A percentile compares a stretch with the other conserved stretches of the same genome.
These are phyloP conservation scores for Drosophila cognata DNA, from an alignment of 2,888 invertebrate species.

Conservation along the genomic window DNA sequence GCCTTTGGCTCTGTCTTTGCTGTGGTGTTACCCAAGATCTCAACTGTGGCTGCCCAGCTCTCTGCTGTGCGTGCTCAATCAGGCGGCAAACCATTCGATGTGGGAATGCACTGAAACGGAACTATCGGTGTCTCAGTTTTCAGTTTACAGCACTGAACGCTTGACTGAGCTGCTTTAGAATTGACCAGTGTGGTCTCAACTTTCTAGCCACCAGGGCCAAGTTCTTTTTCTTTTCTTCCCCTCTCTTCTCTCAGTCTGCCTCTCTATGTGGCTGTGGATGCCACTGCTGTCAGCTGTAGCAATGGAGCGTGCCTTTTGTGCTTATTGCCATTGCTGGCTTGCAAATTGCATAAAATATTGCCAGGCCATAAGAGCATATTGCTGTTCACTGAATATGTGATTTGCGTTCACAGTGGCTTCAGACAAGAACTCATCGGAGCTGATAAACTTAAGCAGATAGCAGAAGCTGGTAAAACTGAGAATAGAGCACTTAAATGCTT, in stretches of 20 bases:
- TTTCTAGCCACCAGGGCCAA: slow-evolving; percentile 57
- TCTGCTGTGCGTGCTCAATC: slow-evolving; percentile 33
- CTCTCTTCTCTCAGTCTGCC: background rate
- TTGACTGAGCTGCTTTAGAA: slow-evolving; percentile 33
- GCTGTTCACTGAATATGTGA: slow-evolving; percentile 76
- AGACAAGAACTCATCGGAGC: background rate
- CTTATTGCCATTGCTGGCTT: slow-evolving; percentile 64
- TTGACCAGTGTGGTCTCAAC: slow-evolving; percentile 67
- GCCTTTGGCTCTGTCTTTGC: slow-evolving; percentile 30
- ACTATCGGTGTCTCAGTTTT: slow-evolving; percentile 68
- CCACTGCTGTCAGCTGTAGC: slow-evolving; percentile 50
- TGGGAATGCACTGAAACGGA: slow-evolving; percentile 63
- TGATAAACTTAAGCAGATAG: slow-evolving; percentile 1
- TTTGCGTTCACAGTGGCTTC: slow-evolving; percentile 47
- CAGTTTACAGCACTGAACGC: slow-evolving; percentile 42
- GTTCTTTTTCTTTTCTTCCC: slow-evolving; percentile 17
- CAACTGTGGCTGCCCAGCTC: background rate
- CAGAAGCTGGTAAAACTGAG: background rate
- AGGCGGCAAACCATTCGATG: slow-evolving; percentile 50
- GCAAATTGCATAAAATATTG: slow-evolving; percentile 79
- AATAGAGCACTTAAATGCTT: slow-evolving; percentile 35
- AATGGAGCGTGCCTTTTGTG: slow-evolving; percentile 41
- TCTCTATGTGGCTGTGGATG: background rate
- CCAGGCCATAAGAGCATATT: slow-evolving; percentile 72
- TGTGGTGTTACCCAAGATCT: slow-evolving; percentile 38